Evolutionary conservation across 2,888 invertebrate genomes (phyloP).

Genomic region (Caenorhabditis virilis): DNA sequence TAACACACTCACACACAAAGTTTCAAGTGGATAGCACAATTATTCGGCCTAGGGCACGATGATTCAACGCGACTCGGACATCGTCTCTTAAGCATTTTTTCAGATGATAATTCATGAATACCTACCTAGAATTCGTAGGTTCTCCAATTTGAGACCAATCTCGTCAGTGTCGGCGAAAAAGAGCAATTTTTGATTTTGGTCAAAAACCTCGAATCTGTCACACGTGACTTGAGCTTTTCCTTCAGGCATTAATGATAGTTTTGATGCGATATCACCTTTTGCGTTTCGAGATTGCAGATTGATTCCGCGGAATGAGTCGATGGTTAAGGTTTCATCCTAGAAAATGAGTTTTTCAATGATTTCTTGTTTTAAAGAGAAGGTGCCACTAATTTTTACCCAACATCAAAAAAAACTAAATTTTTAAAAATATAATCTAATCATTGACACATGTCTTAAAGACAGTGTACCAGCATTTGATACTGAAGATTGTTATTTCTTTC

Average conservation of each 20-base stretch:
- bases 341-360: neutral
- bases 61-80: too few relatives aligned
- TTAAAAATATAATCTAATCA: too few relatives aligned
- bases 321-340: conserved; percentile 63
- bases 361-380: too few relatives aligned
- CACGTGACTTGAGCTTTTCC: conserved; percentile 49
- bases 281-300: conserved; percentile 62
- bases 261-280: conserved; percentile 58
- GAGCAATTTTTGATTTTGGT: conserved; percentile 58
- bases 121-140: conserved; percentile 65
- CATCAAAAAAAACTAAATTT: too few relatives aligned
- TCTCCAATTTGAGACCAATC: conserved; percentile 67
- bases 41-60: too few relatives aligned
- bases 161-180: conserved; percentile 68
- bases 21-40: too few relatives aligned
- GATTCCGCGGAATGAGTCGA: conserved; percentile 64
- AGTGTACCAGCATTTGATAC: too few relatives aligned
- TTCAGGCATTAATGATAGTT: conserved; percentile 48
- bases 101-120: neutral
- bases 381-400: too few relatives aligned
- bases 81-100: neutral
- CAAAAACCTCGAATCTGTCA: conserved; percentile 54
- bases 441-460: too few relatives aligned
- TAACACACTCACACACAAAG: too few relatives aligned
- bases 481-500: too few relatives aligned